These are phyloP conservation scores for Nemotelus pantherinus DNA, from an alignment of 2,888 invertebrate species.

Conservation along the genomic window DNA sequence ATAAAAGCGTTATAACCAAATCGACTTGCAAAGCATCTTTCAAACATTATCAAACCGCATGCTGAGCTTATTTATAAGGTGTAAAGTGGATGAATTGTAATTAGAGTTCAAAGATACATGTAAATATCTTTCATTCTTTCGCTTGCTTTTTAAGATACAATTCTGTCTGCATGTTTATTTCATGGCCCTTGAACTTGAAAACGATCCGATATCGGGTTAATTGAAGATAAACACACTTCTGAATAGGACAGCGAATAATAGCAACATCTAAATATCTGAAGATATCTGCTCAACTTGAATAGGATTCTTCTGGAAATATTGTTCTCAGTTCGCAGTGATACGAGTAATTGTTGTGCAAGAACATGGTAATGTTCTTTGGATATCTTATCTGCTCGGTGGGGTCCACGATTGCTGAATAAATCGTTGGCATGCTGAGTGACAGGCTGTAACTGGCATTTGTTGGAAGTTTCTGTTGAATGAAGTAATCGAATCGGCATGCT, in stretches of 20 bases:
- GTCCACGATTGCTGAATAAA: neutral
- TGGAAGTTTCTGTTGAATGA: conserved; percentile 2
- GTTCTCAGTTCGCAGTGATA: neutral
- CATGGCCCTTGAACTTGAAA: too few species aligned
- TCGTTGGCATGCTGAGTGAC: conserved; percentile 22
- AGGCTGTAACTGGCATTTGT: conserved; percentile 31
- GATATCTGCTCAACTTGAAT: neutral
- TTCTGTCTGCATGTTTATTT: too few species aligned
- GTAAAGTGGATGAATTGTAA: conserved; percentile 1
- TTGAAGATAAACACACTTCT: neutral
- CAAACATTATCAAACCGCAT: neutral
- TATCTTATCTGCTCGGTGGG: conserved; percentile 8
- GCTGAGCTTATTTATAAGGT: conserved; percentile 19
- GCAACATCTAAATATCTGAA: neutral
- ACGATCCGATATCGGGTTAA: neutral
- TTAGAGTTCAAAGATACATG: neutral
- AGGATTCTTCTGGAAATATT: neutral
- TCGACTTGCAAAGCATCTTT: too few species aligned
- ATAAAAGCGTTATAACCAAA: too few species aligned
- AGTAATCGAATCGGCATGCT: too few species aligned
- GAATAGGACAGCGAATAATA: too few species aligned
- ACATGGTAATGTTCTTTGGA: neutral
- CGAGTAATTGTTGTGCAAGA: neutral
- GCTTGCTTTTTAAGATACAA: neutral
- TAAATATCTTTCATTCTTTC: conserved; percentile 1